Conservation (phyloP, 1,140 invertebrate genomes). For the Copidosoma floridanum region DNA sequence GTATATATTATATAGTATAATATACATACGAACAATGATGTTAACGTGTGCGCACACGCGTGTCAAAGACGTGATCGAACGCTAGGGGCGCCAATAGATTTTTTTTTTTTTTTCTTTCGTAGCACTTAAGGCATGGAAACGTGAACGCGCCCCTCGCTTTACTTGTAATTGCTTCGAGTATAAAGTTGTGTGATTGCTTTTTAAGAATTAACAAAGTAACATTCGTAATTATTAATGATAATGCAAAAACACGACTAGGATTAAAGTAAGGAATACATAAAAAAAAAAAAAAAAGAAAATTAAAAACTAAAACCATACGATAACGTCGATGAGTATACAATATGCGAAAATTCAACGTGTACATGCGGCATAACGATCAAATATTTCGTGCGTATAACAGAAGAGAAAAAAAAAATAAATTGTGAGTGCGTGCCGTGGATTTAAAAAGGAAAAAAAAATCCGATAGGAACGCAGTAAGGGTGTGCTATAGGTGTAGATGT, state of each 20-base stretch:
- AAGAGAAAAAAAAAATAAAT: too few relatives aligned
- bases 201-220: slow-evolving; percentile 1
- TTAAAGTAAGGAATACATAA: slow-evolving; percentile 25
- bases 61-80: slow-evolving; percentile 22
- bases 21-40: too few relatives aligned
- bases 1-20: too few relatives aligned
- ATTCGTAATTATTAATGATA: too few relatives aligned
- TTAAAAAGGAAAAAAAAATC: slow-evolving; percentile 12
- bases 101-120: slow-evolving; percentile 37
- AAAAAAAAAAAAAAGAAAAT: slow-evolving; percentile 15
- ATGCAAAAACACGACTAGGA: too few relatives aligned
- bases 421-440: slow-evolving; percentile 2
- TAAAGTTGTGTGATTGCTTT: slow-evolving; percentile 26
- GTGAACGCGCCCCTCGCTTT: slow-evolving; percentile 11
- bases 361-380: slow-evolving; percentile 24
- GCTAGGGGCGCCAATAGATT: slow-evolving; percentile 37
- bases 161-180: slow-evolving; percentile 26
- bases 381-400: slow-evolving; percentile 22
- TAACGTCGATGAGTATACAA: slow-evolving; percentile 26
- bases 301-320: slow-evolving; percentile 27
- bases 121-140: slow-evolving; percentile 38
- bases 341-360: slow-evolving; percentile 15
- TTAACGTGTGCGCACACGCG: neutral
- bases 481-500: too few relatives aligned
- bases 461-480: slow-evolving; percentile 16